Base-by-base conservation (phyloP, 2,797 vertebrate genomes). In the Cossypha caffra region DNA sequence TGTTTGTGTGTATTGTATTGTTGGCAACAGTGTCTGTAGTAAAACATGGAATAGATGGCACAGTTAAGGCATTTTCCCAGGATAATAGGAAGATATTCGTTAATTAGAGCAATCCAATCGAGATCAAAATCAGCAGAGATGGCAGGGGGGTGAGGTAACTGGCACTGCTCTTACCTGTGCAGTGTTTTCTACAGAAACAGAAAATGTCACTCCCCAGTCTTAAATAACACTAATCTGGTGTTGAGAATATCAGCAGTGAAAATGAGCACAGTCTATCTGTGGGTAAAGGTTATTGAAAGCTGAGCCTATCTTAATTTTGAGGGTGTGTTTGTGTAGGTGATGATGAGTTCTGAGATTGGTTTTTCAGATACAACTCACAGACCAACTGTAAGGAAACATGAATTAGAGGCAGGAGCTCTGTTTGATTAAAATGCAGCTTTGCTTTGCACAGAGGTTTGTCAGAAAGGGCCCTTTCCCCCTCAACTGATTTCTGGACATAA, bases 1-100 rank as follows among this genome's bases (percentile, higher is more conserved):
- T 90, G 86, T 87, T 95, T 93, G 88, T 91, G 78, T 90, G 71
- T 59, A 23, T 50, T 88, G 79, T 88, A n/a, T 66, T 93, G 90
- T 83, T 96, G 95, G 92, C 92, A 95, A 85, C 64, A 20, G 74
- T 6, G 7, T 16, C 57, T 76, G 42, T 83, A 91, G 92, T 93
- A 80, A 92, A 96, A 76, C 64, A 62, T 31, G 16, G 45, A 71
- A 71, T 7, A 90, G 58, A 86, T 93, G 57, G 42, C 42, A n/a
- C 68, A 67, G 68, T 64, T 64, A 85, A 88, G 38, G 11, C 1
- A 3, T 91, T 95, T 91, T 88, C 73, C 59, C 35, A 64, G 69
- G 58, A 72, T 82, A 54, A 85, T 29, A 48, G 50, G 59, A 76
- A 75, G 75, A 51, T 81, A 79, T 80, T 71, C n/a, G 20, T 88